phyloP scores from a whole-genome alignment of 2,113 vertebrate genomes.

The Poeciliopsis turrubarensis region DNA sequence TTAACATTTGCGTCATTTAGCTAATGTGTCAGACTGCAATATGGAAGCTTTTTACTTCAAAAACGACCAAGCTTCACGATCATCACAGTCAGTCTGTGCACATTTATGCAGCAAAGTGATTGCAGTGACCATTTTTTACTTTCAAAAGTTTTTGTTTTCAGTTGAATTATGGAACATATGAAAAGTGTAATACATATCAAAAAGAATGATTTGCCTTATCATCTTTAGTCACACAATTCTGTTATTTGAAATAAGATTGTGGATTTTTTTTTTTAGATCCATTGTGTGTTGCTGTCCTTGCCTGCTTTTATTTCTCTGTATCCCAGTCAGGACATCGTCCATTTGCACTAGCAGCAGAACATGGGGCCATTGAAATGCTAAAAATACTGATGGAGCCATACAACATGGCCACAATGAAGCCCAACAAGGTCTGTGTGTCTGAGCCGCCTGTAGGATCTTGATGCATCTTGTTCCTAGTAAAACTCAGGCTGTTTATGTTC shows the following conservation, averaged over 20 bases:
- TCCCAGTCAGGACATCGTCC: conserved; percentile 83
- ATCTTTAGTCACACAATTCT: background rate
- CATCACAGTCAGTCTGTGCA: background rate
- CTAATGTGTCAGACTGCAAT: background rate
- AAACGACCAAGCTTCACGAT: background rate
- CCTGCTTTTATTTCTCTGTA: background rate
- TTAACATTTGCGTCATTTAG: background rate
- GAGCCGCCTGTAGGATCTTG: background rate
- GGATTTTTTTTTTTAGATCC: background rate
- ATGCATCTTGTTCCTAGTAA: background rate
- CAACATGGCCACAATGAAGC: conserved; percentile 84
- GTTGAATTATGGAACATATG: background rate
- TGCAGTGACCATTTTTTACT: background rate
- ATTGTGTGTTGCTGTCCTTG: background rate
- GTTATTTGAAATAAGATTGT: background rate
- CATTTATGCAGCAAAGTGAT: background rate
- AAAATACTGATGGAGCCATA: conserved; percentile 79
- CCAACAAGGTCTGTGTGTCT: conserved; percentile 77
- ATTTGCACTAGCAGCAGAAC: conserved; percentile 86
- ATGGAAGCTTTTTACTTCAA: background rate
- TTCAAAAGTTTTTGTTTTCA: background rate
- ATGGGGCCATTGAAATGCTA: conserved; percentile 84
- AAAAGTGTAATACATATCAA: background rate
- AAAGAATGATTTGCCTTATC: background rate
- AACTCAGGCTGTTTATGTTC: background rate